A percentile compares a stretch with the other conserved stretches of the same genome.
phyloP scores from a whole-genome alignment of 2,797 vertebrate genomes.

The Sitta carolinensis region DNA sequence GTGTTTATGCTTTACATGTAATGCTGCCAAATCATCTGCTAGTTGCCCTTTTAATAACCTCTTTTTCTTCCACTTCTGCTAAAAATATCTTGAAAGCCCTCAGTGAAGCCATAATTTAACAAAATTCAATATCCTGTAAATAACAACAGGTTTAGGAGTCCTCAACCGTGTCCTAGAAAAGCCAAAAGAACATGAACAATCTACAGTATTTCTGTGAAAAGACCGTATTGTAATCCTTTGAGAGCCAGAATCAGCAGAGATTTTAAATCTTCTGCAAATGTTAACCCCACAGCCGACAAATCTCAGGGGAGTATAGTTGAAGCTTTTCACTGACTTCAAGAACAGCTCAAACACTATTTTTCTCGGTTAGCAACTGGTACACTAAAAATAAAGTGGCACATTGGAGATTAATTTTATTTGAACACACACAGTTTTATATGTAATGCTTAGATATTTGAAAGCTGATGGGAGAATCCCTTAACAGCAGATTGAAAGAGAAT shows the following conservation, averaged over 20 bases:
- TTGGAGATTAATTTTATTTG: constrained; percentile 3
- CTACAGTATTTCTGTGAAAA: constrained; percentile 8
- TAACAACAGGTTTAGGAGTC: background rate
- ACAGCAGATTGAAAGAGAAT: background rate
- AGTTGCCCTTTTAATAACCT: constrained; percentile 18
- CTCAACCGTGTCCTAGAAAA: background rate
- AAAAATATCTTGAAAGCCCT: constrained; percentile 42
- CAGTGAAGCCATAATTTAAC: constrained; percentile 1
- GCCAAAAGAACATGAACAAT: constrained; percentile 12
- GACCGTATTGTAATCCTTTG: background rate
- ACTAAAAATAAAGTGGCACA: background rate
- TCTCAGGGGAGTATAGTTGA: background rate
- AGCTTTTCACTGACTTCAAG: background rate
- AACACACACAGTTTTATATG: background rate
- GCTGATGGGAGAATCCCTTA: background rate
- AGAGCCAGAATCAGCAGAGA: background rate
- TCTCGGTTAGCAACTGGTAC: background rate
- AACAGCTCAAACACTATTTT: background rate
- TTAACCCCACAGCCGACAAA: background rate
- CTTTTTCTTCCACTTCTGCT: constrained; percentile 11
- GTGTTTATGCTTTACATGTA: background rate
- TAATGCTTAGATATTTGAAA: background rate
- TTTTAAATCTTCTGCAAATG: constrained; percentile 21
- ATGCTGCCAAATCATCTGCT: constrained; percentile 6
- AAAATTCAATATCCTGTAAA: constrained; percentile 31